phyloP scores from a whole-genome alignment of 2,888 invertebrate genomes.

The Linyphia triangularis region DNA sequence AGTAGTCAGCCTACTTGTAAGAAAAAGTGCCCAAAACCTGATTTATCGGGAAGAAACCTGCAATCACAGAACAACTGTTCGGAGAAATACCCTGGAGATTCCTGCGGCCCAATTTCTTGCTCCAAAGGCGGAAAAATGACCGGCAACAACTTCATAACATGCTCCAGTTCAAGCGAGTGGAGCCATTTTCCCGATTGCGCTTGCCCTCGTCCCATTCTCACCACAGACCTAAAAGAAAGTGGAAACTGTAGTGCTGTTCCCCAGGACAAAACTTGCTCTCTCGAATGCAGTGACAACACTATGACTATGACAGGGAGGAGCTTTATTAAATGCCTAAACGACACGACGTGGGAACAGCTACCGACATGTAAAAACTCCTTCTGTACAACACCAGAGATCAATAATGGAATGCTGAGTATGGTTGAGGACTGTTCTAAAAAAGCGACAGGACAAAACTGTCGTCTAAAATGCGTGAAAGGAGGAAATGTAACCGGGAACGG shows the following conservation, averaged over 20 bases:
- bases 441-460: not conserved
- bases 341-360: conserved; percentile 15
- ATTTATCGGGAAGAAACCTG: not conserved
- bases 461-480: conserved; percentile 3
- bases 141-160: conserved; percentile 11
- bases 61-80: not conserved
- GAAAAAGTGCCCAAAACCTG: not conserved
- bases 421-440: not conserved
- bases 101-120: not conserved
- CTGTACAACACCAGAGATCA: not conserved
- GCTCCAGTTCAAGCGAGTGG: not conserved
- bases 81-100: not conserved
- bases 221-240: not conserved
- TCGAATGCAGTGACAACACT: not conserved
- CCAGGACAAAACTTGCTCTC: not conserved
- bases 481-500: not conserved
- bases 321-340: conserved; percentile 15
- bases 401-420: not conserved
- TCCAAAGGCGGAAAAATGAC: conserved; percentile 9
- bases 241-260: not conserved
- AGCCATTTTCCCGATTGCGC: conserved; percentile 6
- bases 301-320: not conserved
- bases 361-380: conserved; percentile 4
- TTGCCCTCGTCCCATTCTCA: conserved; percentile 5
- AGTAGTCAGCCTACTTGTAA: not conserved